A percentile compares a stretch with the other conserved stretches of the same genome.
Conservation (phyloP, 2,888 invertebrate genomes). For the Steinernema carpocapsae region DNA sequence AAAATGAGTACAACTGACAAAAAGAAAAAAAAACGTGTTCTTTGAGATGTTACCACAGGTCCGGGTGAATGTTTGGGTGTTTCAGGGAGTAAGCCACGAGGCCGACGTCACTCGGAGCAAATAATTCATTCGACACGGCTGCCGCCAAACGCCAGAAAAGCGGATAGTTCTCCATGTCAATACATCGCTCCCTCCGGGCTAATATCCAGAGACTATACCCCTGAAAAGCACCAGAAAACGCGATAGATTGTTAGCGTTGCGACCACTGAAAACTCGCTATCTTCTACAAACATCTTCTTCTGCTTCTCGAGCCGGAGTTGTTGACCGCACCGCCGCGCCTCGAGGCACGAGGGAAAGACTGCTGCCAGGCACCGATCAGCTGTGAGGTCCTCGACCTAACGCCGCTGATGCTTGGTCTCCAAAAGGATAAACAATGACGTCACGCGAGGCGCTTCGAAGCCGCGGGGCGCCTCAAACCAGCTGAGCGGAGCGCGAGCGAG, state of each 20-base stretch:
- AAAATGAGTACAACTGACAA: too few relatives aligned
- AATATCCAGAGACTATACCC: neutral
- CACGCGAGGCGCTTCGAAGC: too few relatives aligned
- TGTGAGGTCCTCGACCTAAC: neutral
- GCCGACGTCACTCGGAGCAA: neutral
- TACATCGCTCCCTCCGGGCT: slow-evolving; percentile 2
- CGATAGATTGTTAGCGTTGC: neutral
- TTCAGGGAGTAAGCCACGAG: too few relatives aligned
- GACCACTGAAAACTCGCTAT: too few relatives aligned
- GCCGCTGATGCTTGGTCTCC: slow-evolving; percentile 28
- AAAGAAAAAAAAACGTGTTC: too few relatives aligned
- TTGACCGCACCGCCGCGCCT: too few relatives aligned
- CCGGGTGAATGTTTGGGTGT: too few relatives aligned
- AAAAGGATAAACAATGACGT: slow-evolving; percentile 27
- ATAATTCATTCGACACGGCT: too few relatives aligned
- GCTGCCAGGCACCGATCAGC: slow-evolving; percentile 21
- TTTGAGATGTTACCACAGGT: too few relatives aligned
- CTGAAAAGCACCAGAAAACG: neutral
- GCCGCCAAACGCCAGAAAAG: slow-evolving; percentile 22
- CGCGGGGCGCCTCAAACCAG: neutral
- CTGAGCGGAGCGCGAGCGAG: neutral
- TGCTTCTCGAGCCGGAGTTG: neutral
- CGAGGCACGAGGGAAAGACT: neutral
- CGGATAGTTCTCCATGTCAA: neutral
- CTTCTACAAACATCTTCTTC: slow-evolving; percentile 1